These are phyloP conservation scores for Platalea minor DNA, from an alignment of 2,797 vertebrate genomes.

Conservation along the genomic window DNA sequence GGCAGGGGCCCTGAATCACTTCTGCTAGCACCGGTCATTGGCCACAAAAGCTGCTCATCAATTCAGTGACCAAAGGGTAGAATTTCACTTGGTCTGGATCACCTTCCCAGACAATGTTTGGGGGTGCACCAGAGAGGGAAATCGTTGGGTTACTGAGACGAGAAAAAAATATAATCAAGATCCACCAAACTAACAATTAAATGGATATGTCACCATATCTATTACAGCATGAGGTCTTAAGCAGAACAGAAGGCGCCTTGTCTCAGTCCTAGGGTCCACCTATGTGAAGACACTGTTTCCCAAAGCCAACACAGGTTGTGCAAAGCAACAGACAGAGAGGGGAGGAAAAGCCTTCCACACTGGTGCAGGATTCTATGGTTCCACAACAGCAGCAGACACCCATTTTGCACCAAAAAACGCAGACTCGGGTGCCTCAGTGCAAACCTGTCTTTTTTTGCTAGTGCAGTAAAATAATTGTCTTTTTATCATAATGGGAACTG, in stretches of 20 bases:
- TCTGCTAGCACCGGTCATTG: neutral
- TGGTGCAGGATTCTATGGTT: neutral
- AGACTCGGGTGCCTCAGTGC: neutral
- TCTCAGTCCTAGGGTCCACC: neutral
- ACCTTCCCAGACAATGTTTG: neutral
- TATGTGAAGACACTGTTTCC: neutral
- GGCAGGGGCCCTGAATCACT: neutral
- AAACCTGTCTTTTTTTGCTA: neutral
- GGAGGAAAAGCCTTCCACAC: neutral
- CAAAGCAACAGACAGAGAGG: neutral
- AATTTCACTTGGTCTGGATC: neutral
- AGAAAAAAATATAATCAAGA: neutral
- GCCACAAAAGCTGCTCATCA: neutral
- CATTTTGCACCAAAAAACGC: neutral
- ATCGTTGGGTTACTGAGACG: neutral
- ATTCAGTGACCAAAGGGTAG: neutral
- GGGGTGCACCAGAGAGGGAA: rapidly evolving
- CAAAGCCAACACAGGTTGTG: neutral
- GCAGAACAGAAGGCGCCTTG: neutral
- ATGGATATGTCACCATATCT: neutral
- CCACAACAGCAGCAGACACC: neutral
- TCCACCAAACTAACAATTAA: neutral
- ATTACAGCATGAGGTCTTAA: neutral
- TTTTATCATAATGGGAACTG: neutral
- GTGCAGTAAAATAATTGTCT: neutral